Conservation (phyloP, 2,113 vertebrate species). For the Paralichthys olivaceus region DNA sequence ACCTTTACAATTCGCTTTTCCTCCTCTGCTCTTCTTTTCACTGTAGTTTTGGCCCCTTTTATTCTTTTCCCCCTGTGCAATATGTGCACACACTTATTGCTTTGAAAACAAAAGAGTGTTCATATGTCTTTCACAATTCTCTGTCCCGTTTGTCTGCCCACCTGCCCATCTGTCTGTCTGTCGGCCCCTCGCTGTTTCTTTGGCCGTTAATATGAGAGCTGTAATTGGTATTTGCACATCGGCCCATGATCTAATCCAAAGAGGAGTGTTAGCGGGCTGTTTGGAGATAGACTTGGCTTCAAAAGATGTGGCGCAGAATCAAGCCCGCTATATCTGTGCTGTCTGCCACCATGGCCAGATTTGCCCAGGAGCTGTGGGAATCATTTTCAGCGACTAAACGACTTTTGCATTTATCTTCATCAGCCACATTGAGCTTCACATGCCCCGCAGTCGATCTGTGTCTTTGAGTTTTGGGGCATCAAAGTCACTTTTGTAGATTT, state of each 20-base stretch:
- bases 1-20: conserved; percentile 19
- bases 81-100: not conserved
- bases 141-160: conserved; percentile 36
- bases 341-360: conserved; percentile 65
- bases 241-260: conserved; percentile 63
- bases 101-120: conserved; percentile 8
- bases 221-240: conserved; percentile 68
- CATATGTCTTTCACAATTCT: not conserved
- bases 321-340: conserved; percentile 62
- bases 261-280: conserved; percentile 51
- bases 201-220: conserved; percentile 56
- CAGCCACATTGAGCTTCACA: conserved; percentile 67
- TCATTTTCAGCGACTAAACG: conserved; percentile 58
- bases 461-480: conserved; percentile 49
- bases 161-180: conserved; percentile 52
- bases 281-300: conserved; percentile 72
- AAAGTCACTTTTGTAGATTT: conserved; percentile 54
- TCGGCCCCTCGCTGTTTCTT: conserved; percentile 43
- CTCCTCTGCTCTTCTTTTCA: conserved; percentile 23
- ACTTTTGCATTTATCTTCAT: conserved; percentile 75
- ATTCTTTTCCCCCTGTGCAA: not conserved
- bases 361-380: conserved; percentile 59
- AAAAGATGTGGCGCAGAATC: conserved; percentile 62
- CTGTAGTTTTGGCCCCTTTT: conserved; percentile 1
- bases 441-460: conserved; percentile 46